Percentiles rank a stretch among this genome's conserved stretches.
phyloP scores from a whole-genome alignment of 2,797 vertebrate species.

The Peromyscus aztecus region DNA sequence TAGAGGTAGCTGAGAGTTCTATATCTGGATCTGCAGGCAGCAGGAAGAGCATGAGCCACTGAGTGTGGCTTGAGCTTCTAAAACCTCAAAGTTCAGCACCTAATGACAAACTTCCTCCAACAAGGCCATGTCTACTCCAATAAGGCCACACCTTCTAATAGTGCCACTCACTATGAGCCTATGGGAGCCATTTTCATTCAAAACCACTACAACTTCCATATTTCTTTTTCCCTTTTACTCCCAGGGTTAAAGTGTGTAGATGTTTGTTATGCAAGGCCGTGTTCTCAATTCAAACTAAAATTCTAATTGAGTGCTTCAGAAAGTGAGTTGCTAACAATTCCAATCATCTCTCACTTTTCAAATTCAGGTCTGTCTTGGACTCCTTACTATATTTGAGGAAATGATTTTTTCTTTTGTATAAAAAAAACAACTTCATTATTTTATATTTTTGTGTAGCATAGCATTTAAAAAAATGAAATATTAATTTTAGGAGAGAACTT shows the following conservation, averaged over 20 bases:
- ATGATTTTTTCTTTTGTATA: neutral
- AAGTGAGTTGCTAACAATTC: neutral
- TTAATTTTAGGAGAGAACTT: neutral
- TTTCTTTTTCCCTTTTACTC: neutral
- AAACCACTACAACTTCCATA: neutral
- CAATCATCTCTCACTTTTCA: neutral
- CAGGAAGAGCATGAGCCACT: neutral
- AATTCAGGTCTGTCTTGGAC: neutral
- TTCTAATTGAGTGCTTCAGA: neutral
- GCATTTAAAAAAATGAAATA: neutral
- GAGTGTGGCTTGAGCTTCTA: neutral
- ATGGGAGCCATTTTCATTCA: neutral
- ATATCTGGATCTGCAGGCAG: neutral
- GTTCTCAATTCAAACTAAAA: conserved; percentile 1
- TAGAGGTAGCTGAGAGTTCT: neutral
- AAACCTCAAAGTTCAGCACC: no score
- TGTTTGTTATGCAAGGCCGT: neutral
- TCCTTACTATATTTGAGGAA: neutral
- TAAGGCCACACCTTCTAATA: no score
- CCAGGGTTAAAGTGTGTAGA: neutral
- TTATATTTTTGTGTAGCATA: neutral
- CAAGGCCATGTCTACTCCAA: neutral
- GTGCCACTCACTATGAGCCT: neutral
- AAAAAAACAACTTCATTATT: neutral
- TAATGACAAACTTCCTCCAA: neutral